These are phyloP conservation scores for Sepiola atlantica DNA, from an alignment of 2,888 invertebrate species.

Conservation along the genomic window DNA sequence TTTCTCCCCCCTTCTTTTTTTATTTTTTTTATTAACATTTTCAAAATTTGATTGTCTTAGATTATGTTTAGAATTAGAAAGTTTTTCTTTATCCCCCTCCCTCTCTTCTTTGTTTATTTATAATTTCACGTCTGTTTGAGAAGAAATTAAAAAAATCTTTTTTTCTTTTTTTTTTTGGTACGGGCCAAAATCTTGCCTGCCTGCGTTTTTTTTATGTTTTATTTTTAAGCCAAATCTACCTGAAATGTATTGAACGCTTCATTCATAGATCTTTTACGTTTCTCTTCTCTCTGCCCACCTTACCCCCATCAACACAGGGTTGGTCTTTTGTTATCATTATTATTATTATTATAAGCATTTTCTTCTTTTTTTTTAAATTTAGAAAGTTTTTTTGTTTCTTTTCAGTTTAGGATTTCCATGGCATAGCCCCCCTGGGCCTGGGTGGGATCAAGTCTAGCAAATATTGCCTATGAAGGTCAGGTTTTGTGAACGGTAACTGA, in stretches of 20 bases:
- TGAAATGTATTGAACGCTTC: background rate
- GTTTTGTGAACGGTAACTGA: conserved; percentile 66
- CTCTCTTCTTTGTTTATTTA: background rate
- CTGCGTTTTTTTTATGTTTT: background rate
- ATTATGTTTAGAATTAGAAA: background rate
- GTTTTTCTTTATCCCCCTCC: background rate
- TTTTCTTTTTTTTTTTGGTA: background rate
- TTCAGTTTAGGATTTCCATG: conserved; percentile 59
- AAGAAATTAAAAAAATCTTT: no score
- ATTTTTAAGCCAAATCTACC: background rate
- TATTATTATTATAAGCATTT: background rate
- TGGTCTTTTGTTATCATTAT: background rate
- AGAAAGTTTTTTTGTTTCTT: background rate
- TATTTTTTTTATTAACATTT: background rate
- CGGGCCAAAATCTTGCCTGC: conserved; percentile 16
- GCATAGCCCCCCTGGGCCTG: conserved; percentile 57
- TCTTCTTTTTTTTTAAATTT: background rate
- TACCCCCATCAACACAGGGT: background rate
- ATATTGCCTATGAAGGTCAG: conserved; percentile 88
- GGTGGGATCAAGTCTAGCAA: conserved; percentile 90
- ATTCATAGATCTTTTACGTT: background rate
- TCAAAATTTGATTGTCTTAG: conserved; percentile 1
- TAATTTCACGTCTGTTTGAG: background rate
- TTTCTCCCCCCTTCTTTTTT: background rate
- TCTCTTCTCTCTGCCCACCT: conserved; percentile 32